phyloP scores from a whole-genome alignment of 2,113 vertebrate genomes.

The Platichthys flesus region DNA sequence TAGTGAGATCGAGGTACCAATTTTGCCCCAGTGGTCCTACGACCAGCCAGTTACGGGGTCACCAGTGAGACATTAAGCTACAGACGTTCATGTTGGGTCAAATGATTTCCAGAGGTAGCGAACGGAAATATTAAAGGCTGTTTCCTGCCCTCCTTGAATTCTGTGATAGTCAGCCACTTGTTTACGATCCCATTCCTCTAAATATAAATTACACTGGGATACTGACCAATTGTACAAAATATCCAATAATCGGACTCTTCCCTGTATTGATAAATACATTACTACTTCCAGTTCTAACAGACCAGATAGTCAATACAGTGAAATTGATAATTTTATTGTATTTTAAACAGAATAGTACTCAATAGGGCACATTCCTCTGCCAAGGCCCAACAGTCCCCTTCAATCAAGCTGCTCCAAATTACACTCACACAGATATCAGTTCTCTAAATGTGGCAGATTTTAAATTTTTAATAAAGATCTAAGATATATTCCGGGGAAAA shows the following conservation, averaged over 20 bases:
- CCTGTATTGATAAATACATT: background rate
- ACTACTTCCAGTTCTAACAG: background rate
- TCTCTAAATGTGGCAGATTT: background rate
- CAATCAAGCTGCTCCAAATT: background rate
- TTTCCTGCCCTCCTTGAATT: too few species aligned
- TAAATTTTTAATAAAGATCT: background rate
- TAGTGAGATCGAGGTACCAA: too few species aligned
- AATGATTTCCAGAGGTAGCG: background rate
- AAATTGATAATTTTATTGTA: background rate
- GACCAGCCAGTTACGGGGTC: too few species aligned
- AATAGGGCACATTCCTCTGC: background rate
- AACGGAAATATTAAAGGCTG: too few species aligned
- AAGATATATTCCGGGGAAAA: too few species aligned
- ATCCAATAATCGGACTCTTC: too few species aligned
- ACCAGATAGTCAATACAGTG: background rate
- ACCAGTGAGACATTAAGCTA: background rate
- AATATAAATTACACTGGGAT: too few species aligned
- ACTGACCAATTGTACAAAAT: too few species aligned
- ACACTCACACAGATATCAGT: background rate
- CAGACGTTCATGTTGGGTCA: background rate
- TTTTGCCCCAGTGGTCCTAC: too few species aligned
- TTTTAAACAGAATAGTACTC: background rate
- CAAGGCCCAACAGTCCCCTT: too few species aligned
- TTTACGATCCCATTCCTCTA: too few species aligned
- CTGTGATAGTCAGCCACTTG: too few species aligned